Evolutionary conservation across 2,797 vertebrate genomes (phyloP).

Genomic region (Hypotaenidia philippensis): DNA sequence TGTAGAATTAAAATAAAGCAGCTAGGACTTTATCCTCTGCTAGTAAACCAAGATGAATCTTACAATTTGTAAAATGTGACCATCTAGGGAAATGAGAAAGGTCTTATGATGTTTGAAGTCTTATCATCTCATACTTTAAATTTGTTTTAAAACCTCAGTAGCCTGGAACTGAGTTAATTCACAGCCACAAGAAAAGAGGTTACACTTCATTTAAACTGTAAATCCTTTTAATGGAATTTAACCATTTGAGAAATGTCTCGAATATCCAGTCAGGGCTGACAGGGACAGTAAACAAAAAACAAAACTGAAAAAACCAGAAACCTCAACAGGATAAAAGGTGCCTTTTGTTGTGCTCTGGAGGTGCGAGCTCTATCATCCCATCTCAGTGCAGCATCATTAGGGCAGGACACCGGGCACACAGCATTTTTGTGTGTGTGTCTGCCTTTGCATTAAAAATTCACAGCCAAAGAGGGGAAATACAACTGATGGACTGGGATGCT

Average conservation of each 20-base stretch:
- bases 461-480: not conserved
- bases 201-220: constrained; percentile 9
- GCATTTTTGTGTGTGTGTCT: not conserved
- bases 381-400: not conserved
- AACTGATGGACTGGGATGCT: not conserved
- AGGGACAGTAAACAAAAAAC: not conserved
- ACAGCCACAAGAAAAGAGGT: not conserved
- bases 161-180: constrained; percentile 3
- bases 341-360: not conserved
- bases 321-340: not conserved
- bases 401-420: not conserved
- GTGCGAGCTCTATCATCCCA: not conserved
- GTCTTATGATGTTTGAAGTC: not conserved
- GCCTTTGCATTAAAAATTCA: not conserved
- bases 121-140: not conserved
- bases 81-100: not conserved
- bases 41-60: constrained; percentile 19
- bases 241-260: not conserved
- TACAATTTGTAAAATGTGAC: not conserved
- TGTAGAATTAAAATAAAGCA: not conserved
- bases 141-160: not conserved
- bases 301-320: not conserved
- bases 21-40: not conserved
- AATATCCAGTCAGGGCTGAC: not conserved
- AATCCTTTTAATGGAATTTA: not conserved